Percentiles rank a stretch among this genome's conserved stretches.
These are phyloP conservation scores for Nomada lathburiana DNA, from an alignment of 2,888 invertebrate genomes.

Conservation along the genomic window DNA sequence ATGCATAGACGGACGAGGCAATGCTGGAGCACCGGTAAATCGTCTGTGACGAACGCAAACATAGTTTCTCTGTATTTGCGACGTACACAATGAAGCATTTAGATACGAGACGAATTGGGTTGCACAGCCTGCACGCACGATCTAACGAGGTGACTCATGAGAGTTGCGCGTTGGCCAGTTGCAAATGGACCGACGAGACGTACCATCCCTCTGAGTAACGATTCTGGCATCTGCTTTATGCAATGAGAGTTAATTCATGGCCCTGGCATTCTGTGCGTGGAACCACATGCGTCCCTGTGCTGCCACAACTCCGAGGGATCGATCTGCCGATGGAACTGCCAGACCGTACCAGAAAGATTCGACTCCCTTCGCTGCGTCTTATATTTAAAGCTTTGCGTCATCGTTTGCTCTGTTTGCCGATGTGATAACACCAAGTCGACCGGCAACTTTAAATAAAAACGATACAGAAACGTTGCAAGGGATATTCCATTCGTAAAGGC, in stretches of 20 bases:
- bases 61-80: slow-evolving; percentile 32
- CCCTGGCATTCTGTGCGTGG: slow-evolving; percentile 1
- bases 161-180: slow-evolving; percentile 43
- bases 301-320: slow-evolving; percentile 20
- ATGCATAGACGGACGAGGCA: slow-evolving; percentile 30
- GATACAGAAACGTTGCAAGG: not conserved
- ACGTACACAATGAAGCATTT: slow-evolving; percentile 51
- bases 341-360: slow-evolving; percentile 8
- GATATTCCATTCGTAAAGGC: not conserved
- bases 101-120: slow-evolving; percentile 40
- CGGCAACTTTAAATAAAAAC: no score
- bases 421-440: not conserved
- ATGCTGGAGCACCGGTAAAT: slow-evolving; percentile 50
- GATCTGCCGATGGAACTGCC: slow-evolving; percentile 24
- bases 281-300: slow-evolving; percentile 29
- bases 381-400: slow-evolving; percentile 31
- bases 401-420: slow-evolving; percentile 2
- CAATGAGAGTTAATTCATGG: slow-evolving; percentile 63
- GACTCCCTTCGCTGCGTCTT: not conserved
- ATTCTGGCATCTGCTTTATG: slow-evolving; percentile 53
- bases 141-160: slow-evolving; percentile 65
- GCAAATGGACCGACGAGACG: slow-evolving; percentile 68
- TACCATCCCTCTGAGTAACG: slow-evolving; percentile 41
- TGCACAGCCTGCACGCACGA: slow-evolving; percentile 35
- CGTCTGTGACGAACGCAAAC: slow-evolving; percentile 54